Base-by-base conservation (phyloP, 2,888 invertebrate genomes). In the Dysmachus trigonus region DNA sequence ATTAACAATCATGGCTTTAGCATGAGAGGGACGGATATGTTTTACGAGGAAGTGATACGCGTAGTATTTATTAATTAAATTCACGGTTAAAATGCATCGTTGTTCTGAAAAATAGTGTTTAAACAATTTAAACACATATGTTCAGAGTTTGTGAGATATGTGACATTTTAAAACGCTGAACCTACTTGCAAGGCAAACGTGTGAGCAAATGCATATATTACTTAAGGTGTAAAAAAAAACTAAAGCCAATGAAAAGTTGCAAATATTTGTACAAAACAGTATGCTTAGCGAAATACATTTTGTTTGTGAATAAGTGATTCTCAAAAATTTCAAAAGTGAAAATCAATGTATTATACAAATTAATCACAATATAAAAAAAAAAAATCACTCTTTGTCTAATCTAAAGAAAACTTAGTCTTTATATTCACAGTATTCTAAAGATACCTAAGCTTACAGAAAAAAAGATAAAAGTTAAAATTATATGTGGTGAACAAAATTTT, bases 381-480 rank as follows among this genome's bases (percentile, higher is more conserved):
- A 77, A 77, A 77, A 27, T 77, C 77, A 77, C 77, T 77, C 77
- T 47, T 41, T 33, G n/a, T 22, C 77, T 77, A 77, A 27, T 77
- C 51, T 77, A 77, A 62, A 62, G 7, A 62, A 62, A 27, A 62
- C 18, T 22, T 27, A 22, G 62, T 62, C 10, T 62, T 62, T 62
- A 62, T 62, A 62, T 62, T 62, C 62, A 62, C 62, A 62, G 22
- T 62, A 62, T 62, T 62, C 62, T 62, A 62, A 62, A 62, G 27
- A 62, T 62, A 62, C 62, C 62, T 62, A 62, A 62, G 62, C 62
- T 62, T 62, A 79, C 27, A 79, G 41, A 79, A 79, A 47, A 47
- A 81, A 51, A 51, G 15, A 51, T 2, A 79, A 81, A 81, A 53
- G 15, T 33, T 73, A 22, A 81, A 81, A 79, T 31, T 73, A 73